phyloP scores from a whole-genome alignment of 1,140 invertebrate species.

The Melanaphis sacchari region DNA sequence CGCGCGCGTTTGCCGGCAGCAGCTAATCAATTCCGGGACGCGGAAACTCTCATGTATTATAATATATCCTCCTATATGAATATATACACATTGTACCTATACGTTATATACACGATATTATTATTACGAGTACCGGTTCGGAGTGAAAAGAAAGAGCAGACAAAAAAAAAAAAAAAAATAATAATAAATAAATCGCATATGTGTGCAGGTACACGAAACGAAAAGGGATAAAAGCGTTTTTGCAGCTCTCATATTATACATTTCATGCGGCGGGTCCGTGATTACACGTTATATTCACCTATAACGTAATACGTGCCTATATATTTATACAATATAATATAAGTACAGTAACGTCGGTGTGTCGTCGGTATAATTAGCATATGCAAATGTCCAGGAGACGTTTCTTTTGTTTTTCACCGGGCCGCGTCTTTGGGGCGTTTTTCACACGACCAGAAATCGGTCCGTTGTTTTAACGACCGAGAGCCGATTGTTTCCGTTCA shows the following conservation, averaged over 20 bases:
- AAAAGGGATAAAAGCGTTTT: constrained; percentile 28
- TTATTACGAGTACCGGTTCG: constrained; percentile 27
- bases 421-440: constrained; percentile 40
- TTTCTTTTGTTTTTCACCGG: constrained; percentile 50
- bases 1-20: constrained; percentile 1
- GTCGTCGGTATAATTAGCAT: constrained; percentile 31
- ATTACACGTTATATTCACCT: not conserved
- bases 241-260: not conserved
- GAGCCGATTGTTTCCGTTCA: constrained; percentile 28
- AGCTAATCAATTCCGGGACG: constrained; percentile 56
- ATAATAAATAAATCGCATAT: not conserved
- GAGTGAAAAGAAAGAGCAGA: not conserved
- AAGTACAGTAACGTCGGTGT: not conserved
- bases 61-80: not conserved
- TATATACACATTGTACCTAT: not conserved
- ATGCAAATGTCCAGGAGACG: constrained; percentile 46
- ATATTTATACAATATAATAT: not conserved
- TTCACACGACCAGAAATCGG: constrained; percentile 44
- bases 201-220: not conserved
- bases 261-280: not conserved
- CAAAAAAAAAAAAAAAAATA: not conserved
- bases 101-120: not conserved
- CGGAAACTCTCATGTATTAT: constrained; percentile 46
- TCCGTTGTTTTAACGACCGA: constrained; percentile 36
- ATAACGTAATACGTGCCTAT: not conserved